Conservation (phyloP, 2,113 vertebrate genomes). For the Melanerpes formicivorus region DNA sequence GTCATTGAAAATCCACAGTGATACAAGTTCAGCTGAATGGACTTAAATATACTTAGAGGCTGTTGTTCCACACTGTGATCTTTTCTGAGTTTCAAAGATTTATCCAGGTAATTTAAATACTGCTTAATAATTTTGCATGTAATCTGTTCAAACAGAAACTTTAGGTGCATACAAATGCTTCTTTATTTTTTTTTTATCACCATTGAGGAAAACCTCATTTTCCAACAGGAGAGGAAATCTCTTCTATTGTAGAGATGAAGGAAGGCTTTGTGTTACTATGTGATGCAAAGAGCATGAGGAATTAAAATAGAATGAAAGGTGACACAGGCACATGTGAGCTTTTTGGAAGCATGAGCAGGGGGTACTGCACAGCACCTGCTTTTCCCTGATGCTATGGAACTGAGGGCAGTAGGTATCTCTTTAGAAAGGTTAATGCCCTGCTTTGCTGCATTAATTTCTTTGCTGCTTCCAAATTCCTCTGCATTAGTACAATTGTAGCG, state of each 20-base stretch:
- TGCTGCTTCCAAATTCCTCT: neutral
- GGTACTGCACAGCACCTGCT: neutral
- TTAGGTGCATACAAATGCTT: neutral
- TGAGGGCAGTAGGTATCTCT: neutral
- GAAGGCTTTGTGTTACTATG: neutral
- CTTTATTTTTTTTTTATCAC: neutral
- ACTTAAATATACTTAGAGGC: neutral
- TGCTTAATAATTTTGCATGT: neutral
- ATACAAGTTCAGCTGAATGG: neutral
- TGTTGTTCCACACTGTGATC: neutral
- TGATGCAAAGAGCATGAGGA: neutral
- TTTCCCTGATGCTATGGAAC: too few species aligned
- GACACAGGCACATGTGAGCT: neutral
- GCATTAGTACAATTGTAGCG: accelerated
- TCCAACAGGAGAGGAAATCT: neutral
- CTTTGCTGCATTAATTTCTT: neutral
- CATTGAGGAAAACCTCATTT: neutral
- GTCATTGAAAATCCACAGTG: neutral
- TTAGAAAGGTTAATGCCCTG: too few species aligned
- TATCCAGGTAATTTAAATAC: neutral
- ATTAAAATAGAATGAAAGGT: neutral
- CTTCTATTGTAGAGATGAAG: neutral
- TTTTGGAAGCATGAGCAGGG: neutral
- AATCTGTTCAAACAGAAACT: neutral
- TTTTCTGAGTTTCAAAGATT: neutral